phyloP scores from a whole-genome alignment of 1,140 invertebrate species.

The Scaptomyza montana region DNA sequence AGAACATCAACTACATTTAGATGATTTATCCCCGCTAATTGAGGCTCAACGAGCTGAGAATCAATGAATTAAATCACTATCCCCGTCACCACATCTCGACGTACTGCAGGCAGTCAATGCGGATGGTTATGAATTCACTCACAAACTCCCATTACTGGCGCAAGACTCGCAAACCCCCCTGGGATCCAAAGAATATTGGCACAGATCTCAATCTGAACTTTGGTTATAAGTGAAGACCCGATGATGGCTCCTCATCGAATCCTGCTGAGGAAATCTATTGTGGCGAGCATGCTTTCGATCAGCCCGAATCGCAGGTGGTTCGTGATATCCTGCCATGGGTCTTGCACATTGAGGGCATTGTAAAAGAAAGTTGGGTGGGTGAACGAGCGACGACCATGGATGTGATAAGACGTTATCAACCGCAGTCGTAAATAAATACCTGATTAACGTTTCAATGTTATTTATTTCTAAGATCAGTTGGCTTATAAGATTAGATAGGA shows the following conservation, averaged over 20 bases:
- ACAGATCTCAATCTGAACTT: no score
- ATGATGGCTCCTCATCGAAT: conserved; percentile 86
- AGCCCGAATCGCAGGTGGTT: no score
- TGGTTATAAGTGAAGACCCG: no score
- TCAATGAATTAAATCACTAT: conserved; percentile 26
- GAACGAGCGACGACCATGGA: conserved; percentile 84
- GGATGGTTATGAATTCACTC: conserved; percentile 84
- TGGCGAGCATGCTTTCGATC: conserved; percentile 87
- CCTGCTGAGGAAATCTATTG: conserved; percentile 88
- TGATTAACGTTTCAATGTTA: conserved; percentile 31
- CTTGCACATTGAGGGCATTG: conserved; percentile 85
- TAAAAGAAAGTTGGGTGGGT: conserved; percentile 90
- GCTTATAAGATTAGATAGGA: conserved; percentile 53
- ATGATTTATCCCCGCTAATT: conserved; percentile 65
- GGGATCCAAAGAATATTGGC: conserved; percentile 24
- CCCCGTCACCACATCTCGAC: conserved; percentile 47
- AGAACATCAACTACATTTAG: conserved; percentile 64
- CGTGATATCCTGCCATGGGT: conserved; percentile 86
- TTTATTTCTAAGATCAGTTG: conserved; percentile 38
- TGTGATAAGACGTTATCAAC: conserved; percentile 57
- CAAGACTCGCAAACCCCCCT: no score
- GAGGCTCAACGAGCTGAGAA: conserved; percentile 51
- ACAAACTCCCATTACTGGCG: no score
- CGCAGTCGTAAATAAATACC: conserved; percentile 54
- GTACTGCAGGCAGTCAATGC: conserved; percentile 85